phyloP scores from a whole-genome alignment of 2,888 invertebrate species.

The Cynaeus angustus region DNA sequence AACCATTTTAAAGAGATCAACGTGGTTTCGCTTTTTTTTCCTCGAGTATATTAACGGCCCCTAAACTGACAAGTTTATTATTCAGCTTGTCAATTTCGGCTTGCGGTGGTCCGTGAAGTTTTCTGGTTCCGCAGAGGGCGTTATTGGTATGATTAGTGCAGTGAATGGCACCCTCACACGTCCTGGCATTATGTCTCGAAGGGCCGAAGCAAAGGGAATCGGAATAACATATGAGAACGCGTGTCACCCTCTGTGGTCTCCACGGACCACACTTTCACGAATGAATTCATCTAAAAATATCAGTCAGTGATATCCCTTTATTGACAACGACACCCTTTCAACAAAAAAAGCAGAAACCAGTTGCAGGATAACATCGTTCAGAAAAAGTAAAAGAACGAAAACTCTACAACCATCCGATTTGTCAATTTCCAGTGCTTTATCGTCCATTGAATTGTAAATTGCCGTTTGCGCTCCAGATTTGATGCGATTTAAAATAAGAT shows the following conservation, averaged over 20 bases:
- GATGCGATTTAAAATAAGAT: conserved; percentile 58
- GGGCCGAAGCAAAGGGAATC: conserved; percentile 55
- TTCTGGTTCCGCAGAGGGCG: conserved; percentile 49
- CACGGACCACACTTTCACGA: conserved; percentile 61
- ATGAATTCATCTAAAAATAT: conserved; percentile 53
- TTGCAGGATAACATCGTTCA: conserved; percentile 9
- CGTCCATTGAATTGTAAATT: conserved; percentile 63
- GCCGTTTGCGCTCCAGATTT: conserved; percentile 61
- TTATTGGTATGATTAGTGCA: conserved; percentile 62
- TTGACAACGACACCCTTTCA: conserved; percentile 28
- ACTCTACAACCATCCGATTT: conserved; percentile 8
- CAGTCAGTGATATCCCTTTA: conserved; percentile 14
- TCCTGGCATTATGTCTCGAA: conserved; percentile 56
- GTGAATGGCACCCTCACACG: conserved; percentile 57
- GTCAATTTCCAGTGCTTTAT: conserved; percentile 39
- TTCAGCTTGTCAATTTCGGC: conserved; percentile 34
- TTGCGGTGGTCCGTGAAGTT: conserved; percentile 45
- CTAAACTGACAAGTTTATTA: conserved; percentile 39
- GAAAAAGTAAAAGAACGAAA: conserved; percentile 9
- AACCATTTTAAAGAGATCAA: background rate
- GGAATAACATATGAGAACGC: conserved; percentile 60
- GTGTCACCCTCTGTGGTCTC: conserved; percentile 62
- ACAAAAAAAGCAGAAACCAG: conserved; percentile 17
- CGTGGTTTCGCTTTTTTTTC: background rate
- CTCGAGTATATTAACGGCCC: conserved; percentile 5